phyloP scores from a whole-genome alignment of 2,888 invertebrate genomes.

The Cinara cedri region DNA sequence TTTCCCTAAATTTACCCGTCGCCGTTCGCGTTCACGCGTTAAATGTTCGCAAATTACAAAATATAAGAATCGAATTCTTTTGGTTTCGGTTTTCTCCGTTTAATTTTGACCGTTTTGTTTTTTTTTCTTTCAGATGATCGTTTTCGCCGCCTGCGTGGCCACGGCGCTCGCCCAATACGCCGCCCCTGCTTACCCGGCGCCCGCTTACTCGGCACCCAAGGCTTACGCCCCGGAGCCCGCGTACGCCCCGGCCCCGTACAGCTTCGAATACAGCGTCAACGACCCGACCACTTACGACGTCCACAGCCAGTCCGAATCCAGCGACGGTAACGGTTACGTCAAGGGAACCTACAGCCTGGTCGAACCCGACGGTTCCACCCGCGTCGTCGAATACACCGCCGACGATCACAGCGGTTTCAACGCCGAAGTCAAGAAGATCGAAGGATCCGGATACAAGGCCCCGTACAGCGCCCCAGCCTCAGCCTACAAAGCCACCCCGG shows the following conservation, averaged over 20 bases:
- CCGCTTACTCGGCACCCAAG: slow-evolving; percentile 1
- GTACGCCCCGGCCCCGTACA: slow-evolving; percentile 60
- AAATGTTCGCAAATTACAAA: no score
- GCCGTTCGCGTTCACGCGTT: no score
- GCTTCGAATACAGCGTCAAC: slow-evolving; percentile 60
- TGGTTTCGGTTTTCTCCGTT: no score
- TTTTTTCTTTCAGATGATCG: slow-evolving; percentile 32
- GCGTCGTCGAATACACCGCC: slow-evolving; percentile 67
- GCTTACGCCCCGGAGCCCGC: slow-evolving; percentile 57
- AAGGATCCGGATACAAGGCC: slow-evolving; percentile 11
- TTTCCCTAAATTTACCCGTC: no score
- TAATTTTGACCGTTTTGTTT: no score
- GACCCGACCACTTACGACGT: slow-evolving; percentile 60
- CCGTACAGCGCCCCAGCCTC: slow-evolving; percentile 9
- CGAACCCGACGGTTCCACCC: slow-evolving; percentile 67
- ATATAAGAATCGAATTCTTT: no score
- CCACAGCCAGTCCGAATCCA: slow-evolving; percentile 59
- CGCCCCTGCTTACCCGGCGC: background rate
- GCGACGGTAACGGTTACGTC: slow-evolving; percentile 63
- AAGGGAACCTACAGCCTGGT: slow-evolving; percentile 67
- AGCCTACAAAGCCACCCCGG: background rate
- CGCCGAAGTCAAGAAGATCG: slow-evolving; percentile 61
- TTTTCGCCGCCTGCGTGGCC: slow-evolving; percentile 58
- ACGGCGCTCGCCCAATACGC: slow-evolving; percentile 61
- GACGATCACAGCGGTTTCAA: slow-evolving; percentile 67